Evolutionary conservation across 2,797 vertebrate genomes (phyloP), one percentile per base, ranked within the genome.

Genomic region (Pseudochaenichthys georgianus): DNA sequence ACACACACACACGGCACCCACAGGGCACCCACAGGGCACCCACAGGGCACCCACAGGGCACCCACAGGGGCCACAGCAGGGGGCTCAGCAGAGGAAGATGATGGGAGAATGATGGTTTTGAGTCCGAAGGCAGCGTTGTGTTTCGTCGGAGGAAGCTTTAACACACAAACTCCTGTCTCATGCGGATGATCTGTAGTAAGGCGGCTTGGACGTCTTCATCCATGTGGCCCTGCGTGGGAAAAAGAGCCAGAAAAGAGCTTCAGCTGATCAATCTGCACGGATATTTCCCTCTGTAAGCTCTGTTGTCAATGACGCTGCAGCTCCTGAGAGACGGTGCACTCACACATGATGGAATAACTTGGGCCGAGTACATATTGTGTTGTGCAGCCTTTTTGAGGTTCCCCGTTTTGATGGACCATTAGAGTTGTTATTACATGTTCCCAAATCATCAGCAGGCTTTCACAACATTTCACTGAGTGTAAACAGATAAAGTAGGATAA

Each of bases 161-260:
- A 94, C 97, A 99, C 50, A 99, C 96, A 60, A 99, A 97, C 59
- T 98, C 97, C 92, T 98, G 97, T 53, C 98, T 96, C 98, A 99
- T 99, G 17, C 96, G 95, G 88, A 99, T 97, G 92, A 99, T 99
- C 94, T 99, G 98, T 0, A 99, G 94, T 28, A 99, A 91, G 47
- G 98, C 97, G 0, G 97, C 97, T 87, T 99, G 98, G 43, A 99
- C 98, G 0, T 99, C 98, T 78, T 98, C 98, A 88, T 99, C 98
- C 98, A 99, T 99, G 94, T 99, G 98, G 13, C 98, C 98, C 98
- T 99, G 64, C 1, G 68, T 84, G 55, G 87, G 12, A 81, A 57
- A 81, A 13, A 64, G 59, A 71, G 28, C 31, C 69, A 75, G 13
- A 9, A 13, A 75, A 0, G n/a, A 43, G 11, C 19, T 57, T 31